These are phyloP conservation scores for Sepioteuthis lessoniana DNA, from an alignment of 2,888 invertebrate genomes.

Conservation along the genomic window DNA sequence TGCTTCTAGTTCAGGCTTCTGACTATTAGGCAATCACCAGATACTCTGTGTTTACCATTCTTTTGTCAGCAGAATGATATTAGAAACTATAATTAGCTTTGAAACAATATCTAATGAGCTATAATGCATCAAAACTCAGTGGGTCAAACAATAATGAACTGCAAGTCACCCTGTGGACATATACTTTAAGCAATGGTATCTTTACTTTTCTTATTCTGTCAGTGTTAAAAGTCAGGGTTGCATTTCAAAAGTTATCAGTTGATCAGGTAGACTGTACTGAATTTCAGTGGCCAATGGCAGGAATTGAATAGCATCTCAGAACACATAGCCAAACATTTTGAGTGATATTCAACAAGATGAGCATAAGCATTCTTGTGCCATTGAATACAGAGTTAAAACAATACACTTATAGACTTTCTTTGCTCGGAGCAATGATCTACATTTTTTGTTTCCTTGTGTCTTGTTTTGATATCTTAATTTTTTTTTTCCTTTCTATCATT, in stretches of 20 bases:
- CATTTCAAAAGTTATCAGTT: not conserved
- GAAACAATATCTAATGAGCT: not conserved
- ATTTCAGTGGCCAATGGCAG: not conserved
- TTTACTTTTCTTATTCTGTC: not conserved
- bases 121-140: not conserved
- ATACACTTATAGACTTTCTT: not conserved
- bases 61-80: not conserved
- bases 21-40: not conserved
- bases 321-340: not conserved
- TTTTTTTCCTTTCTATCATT: not conserved
- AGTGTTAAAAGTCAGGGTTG: not conserved
- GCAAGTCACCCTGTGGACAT: not conserved
- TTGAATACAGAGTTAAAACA: not conserved
- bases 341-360: not conserved
- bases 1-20: not conserved
- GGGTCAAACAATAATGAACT: slow-evolving; percentile 15
- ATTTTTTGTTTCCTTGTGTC: no score
- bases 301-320: not conserved
- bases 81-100: not conserved
- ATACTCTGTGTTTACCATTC: not conserved
- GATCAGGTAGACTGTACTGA: not conserved
- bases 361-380: not conserved
- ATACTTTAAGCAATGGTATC: not conserved
- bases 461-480: no score
- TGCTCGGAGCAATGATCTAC: not conserved